Conservation (phyloP, 2,888 invertebrate genomes). For the Limenitis camilla region DNA sequence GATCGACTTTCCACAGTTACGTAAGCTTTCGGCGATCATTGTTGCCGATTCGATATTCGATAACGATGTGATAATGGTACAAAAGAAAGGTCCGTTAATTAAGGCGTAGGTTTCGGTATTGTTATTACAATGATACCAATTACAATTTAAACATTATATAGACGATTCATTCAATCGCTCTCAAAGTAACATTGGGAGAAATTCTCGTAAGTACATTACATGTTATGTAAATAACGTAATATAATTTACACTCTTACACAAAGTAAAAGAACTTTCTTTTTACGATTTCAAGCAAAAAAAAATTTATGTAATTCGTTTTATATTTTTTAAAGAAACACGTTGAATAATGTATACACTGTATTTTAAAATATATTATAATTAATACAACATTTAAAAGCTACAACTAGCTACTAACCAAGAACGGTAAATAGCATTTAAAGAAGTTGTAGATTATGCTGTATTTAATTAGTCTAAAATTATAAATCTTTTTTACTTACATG, state of each 20-base stretch:
- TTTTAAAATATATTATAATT: no score
- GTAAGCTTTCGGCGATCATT: constrained; percentile 46
- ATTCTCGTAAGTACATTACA: background rate
- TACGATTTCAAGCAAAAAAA: background rate
- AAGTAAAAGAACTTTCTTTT: constrained; percentile 5
- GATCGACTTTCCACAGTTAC: constrained; percentile 65
- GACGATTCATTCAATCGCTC: constrained; percentile 1
- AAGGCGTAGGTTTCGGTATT: constrained; percentile 30
- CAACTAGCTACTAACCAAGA: no score
- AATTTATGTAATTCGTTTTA: background rate
- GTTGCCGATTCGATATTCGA: constrained; percentile 36
- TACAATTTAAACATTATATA: constrained; percentile 16
- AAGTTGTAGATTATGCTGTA: no score
- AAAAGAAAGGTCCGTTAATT: constrained; percentile 56
- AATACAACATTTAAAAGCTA: no score
- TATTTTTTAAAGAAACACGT: background rate
- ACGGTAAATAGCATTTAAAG: no score
- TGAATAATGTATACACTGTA: no score
- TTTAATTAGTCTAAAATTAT: no score
- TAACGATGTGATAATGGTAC: constrained; percentile 33
- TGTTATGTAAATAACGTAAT: constrained; percentile 5
- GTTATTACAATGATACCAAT: constrained; percentile 18
- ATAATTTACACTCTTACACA: constrained; percentile 3
- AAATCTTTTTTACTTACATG: no score
- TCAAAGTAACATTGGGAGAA: background rate